Evolutionary conservation across 2,113 vertebrate species (phyloP).

Genomic region (Tilapia sparmanii): DNA sequence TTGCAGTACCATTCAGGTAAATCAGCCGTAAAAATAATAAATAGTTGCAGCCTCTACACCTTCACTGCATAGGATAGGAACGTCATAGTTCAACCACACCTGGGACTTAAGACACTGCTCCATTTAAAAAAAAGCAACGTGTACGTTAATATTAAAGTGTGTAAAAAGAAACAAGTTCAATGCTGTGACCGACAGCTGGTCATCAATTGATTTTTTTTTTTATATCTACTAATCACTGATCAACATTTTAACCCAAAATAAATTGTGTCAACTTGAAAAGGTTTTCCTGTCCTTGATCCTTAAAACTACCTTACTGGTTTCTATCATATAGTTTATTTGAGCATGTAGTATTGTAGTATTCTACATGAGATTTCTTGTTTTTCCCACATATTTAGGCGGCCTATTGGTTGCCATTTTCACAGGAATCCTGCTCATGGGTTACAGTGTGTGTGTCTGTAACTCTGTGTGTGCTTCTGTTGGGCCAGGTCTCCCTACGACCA

Average conservation of each 20-base stretch:
- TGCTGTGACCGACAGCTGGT: background rate
- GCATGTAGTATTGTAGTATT: background rate
- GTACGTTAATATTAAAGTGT: background rate
- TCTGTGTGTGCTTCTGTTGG: conserved; percentile 1
- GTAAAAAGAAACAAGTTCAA: background rate
- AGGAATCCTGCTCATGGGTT: conserved; percentile 45
- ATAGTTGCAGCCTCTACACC: background rate
- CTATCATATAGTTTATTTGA: background rate
- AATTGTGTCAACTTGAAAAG: background rate
- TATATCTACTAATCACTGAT: background rate
- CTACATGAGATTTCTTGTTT: background rate
- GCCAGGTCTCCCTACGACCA: conserved; percentile 61
- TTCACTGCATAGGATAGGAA: background rate
- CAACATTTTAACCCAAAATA: background rate
- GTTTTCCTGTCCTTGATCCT: background rate
- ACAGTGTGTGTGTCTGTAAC: conserved; percentile 15
- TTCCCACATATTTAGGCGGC: background rate
- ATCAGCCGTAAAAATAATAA: background rate
- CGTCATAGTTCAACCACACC: conserved; percentile 9
- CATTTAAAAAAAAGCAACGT: background rate
- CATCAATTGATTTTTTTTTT: background rate
- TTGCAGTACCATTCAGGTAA: background rate
- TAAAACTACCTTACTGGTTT: background rate
- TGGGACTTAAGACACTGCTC: background rate
- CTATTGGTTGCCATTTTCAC: conserved; percentile 33